phyloP scores from a whole-genome alignment of 2,888 invertebrate species.

The Lepidochrysops patricia region DNA sequence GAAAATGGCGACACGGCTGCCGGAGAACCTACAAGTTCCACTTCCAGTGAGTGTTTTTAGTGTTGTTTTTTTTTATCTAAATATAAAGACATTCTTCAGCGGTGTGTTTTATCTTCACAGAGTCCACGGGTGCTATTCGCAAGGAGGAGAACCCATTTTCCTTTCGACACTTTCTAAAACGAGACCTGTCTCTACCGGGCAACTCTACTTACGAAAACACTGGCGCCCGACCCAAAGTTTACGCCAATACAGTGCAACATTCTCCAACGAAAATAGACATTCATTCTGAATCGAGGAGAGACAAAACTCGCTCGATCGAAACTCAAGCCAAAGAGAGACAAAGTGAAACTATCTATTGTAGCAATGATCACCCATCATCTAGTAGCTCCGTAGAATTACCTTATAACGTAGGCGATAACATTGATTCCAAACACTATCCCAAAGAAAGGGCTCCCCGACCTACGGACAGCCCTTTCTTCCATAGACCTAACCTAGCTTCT shows the following conservation, averaged over 20 bases:
- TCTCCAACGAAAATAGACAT: slow-evolving; percentile 59
- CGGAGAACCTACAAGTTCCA: slow-evolving; percentile 53
- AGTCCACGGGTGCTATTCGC: slow-evolving; percentile 60
- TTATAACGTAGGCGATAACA: slow-evolving; percentile 65
- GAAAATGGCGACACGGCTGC: slow-evolving; percentile 53
- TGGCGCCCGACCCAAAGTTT: slow-evolving; percentile 86
- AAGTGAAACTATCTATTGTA: slow-evolving; percentile 42
- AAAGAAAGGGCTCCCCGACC: too few species aligned
- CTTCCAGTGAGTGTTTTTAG: slow-evolving; percentile 61
- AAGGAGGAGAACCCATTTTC: slow-evolving; percentile 87
- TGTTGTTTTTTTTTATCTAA: slow-evolving; percentile 66
- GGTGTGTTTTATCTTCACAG: slow-evolving; percentile 46
- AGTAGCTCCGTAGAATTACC: slow-evolving; percentile 65
- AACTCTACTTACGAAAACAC: slow-evolving; percentile 77
- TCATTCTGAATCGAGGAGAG: slow-evolving; percentile 47
- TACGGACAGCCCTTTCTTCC: slow-evolving; percentile 56
- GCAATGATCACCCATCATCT: slow-evolving; percentile 57
- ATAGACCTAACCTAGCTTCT: slow-evolving; percentile 57
- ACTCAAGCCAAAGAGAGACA: slow-evolving; percentile 55
- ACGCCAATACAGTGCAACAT: slow-evolving; percentile 65
- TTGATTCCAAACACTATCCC: slow-evolving; percentile 65
- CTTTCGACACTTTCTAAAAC: slow-evolving; percentile 87
- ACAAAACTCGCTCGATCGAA: slow-evolving; percentile 45
- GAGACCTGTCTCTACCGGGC: slow-evolving; percentile 72
- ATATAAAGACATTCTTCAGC: slow-evolving; percentile 49